phyloP scores from a whole-genome alignment of 2,113 vertebrate genomes.

The Columba janthina region DNA sequence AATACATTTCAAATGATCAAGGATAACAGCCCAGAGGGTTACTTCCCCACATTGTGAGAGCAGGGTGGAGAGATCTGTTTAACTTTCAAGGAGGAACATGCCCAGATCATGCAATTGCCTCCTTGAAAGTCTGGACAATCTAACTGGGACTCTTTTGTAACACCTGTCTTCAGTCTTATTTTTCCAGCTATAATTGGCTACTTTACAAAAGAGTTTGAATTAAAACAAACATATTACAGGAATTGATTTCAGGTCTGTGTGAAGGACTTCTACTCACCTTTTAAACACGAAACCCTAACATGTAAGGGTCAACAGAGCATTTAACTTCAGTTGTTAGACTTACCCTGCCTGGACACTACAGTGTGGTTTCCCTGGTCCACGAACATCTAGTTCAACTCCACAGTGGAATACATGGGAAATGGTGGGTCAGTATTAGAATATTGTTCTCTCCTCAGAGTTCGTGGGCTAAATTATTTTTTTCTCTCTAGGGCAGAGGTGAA shows the following conservation, averaged over 20 bases:
- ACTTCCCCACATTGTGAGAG: not conserved
- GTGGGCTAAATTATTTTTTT: not conserved
- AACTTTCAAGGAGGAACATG: not conserved
- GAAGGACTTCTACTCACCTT: not conserved
- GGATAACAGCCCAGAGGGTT: rapidly evolving
- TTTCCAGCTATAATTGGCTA: not conserved
- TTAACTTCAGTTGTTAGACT: not conserved
- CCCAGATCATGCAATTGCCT: not conserved
- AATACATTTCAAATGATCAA: not conserved
- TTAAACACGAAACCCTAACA: not conserved
- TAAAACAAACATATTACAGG: rapidly evolving
- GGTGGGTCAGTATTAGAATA: not conserved
- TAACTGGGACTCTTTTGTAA: not conserved
- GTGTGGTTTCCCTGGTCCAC: not conserved
- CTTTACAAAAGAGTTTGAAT: not conserved
- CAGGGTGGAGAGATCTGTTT: not conserved
- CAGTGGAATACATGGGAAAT: not conserved
- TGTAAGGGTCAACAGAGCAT: not conserved
- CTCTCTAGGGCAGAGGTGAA: not conserved
- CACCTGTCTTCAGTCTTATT: not conserved
- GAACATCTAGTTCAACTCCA: not conserved
- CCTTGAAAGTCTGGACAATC: not conserved
- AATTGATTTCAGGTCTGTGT: not conserved
- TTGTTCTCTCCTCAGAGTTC: not conserved
- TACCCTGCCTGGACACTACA: not conserved